Evolutionary conservation across 2,888 invertebrate genomes (phyloP).

Genomic region (Iselma pallidipennis): DNA sequence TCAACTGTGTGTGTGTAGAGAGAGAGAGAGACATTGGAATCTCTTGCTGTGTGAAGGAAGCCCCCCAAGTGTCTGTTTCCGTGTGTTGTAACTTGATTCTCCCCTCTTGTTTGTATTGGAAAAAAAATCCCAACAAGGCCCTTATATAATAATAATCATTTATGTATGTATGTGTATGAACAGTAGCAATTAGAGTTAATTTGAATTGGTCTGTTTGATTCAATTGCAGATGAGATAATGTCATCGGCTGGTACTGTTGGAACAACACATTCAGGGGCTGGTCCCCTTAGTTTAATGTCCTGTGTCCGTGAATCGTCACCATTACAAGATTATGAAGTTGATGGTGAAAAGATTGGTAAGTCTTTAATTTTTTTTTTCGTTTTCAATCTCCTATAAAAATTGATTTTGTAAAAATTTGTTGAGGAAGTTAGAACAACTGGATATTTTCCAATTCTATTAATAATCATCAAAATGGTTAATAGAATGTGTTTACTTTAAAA

Average conservation of each 20-base stretch:
- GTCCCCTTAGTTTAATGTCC: conserved; percentile 64
- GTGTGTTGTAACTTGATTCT: neutral
- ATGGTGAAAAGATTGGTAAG: conserved; percentile 56
- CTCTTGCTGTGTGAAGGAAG: neutral
- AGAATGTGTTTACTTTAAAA: neutral
- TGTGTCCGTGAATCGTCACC: conserved; percentile 67
- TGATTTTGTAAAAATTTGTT: neutral
- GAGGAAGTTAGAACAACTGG: conserved; percentile 5
- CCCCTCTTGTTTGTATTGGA: too few species aligned
- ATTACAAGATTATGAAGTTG: conserved; percentile 59
- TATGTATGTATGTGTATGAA: too few species aligned
- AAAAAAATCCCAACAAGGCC: too few species aligned
- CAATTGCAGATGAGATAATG: conserved; percentile 28
- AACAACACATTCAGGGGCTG: conserved; percentile 46
- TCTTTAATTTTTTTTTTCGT: conserved; percentile 6
- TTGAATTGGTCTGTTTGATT: conserved; percentile 4
- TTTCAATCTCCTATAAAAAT: neutral
- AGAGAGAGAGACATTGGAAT: too few species aligned
- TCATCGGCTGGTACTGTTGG: conserved; percentile 37
- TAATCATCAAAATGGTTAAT: neutral
- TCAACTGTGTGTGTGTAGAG: too few species aligned
- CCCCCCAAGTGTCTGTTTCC: neutral
- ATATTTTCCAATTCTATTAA: conserved; percentile 18
- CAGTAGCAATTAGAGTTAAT: conserved; percentile 2
- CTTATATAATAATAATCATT: too few species aligned